A percentile compares a stretch with the other conserved stretches of the same genome.
Evolutionary conservation across 2,797 vertebrate species (phyloP).

Genomic region (Natrix natrix): DNA sequence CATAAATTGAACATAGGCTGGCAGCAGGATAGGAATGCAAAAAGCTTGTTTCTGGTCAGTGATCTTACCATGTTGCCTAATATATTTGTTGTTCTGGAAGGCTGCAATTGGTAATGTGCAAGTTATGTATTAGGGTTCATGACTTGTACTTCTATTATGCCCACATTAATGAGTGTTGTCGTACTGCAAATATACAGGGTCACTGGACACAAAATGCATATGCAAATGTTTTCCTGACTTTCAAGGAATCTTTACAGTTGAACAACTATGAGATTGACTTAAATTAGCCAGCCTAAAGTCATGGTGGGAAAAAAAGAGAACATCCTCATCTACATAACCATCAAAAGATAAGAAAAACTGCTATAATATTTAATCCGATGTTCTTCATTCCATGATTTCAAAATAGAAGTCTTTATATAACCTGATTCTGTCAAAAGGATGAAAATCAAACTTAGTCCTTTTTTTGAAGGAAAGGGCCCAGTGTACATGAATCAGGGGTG

Average conservation of each 20-base stretch:
- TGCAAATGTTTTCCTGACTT: background rate
- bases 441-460: background rate
- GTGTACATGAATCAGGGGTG: background rate
- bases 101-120: background rate
- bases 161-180: background rate
- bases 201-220: background rate
- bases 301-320: background rate
- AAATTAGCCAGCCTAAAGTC: background rate
- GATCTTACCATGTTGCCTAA: background rate
- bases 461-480: background rate
- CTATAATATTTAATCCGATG: background rate
- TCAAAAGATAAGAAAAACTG: background rate
- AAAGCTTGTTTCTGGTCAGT: background rate
- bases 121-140: background rate
- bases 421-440: background rate
- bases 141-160: background rate
- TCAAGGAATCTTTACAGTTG: background rate
- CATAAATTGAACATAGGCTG: background rate
- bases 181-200: background rate
- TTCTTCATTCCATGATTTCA: background rate
- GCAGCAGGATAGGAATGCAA: background rate
- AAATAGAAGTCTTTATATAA: background rate
- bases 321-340: background rate
- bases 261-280: background rate
- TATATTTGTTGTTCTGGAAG: background rate